Evolutionary conservation across 2,797 vertebrate genomes (phyloP).

Genomic region (Chelon labrosus): DNA sequence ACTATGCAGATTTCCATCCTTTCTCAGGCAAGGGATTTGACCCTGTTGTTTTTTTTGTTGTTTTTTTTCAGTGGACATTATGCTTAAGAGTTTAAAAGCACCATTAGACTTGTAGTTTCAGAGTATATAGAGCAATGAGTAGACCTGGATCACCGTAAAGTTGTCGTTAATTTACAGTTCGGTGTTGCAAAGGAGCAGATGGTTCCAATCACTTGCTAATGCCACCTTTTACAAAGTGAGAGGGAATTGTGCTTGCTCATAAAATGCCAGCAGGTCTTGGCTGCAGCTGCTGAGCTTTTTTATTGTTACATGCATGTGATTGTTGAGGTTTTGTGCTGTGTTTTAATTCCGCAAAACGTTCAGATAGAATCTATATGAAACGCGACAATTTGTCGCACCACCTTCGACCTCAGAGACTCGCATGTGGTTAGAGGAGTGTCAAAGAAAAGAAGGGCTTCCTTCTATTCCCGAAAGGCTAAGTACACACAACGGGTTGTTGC

Average conservation of each 20-base stretch:
- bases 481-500: conserved; percentile 50
- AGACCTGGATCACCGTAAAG: conserved; percentile 38
- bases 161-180: conserved; percentile 56
- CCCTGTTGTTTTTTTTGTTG: conserved; percentile 17
- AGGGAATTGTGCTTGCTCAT: conserved; percentile 67
- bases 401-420: conserved; percentile 38
- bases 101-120: conserved; percentile 34
- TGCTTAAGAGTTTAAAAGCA: conserved; percentile 17
- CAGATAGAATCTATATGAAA: conserved; percentile 34
- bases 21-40: conserved; percentile 12
- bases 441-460: conserved; percentile 40
- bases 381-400: conserved; percentile 19
- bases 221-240: conserved; percentile 68
- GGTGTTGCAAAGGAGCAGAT: conserved; percentile 66
- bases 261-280: conserved; percentile 69
- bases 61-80: conserved; percentile 9
- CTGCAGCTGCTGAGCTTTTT: conserved; percentile 59
- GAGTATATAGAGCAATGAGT: conserved; percentile 50
- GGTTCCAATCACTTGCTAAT: conserved; percentile 69
- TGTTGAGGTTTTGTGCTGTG: conserved; percentile 30
- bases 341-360: conserved; percentile 34
- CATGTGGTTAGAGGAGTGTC: conserved; percentile 38
- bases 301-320: conserved; percentile 57
- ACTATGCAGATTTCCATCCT: conserved; percentile 12
- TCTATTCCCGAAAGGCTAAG: conserved; percentile 43